Evolutionary conservation across 1,140 invertebrate genomes (phyloP).

Genomic region (Campoletis sonorensis): DNA sequence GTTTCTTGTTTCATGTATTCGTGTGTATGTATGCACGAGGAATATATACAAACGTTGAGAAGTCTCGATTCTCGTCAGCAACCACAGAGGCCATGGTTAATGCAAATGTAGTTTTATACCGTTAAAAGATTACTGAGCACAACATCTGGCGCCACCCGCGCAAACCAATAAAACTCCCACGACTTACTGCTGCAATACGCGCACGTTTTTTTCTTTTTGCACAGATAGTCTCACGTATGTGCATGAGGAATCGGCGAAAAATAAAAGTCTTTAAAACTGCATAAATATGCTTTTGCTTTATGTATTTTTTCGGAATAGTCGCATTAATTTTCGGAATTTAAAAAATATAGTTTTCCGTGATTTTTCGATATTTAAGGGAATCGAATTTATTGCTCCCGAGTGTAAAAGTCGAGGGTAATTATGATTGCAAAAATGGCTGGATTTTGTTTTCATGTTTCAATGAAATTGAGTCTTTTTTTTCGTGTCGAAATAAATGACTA

Average conservation of each 20-base stretch:
- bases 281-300: background rate
- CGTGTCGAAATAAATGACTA: too few relatives aligned
- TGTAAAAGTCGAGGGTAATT: too few relatives aligned
- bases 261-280: background rate
- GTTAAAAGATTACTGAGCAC: constrained; percentile 1
- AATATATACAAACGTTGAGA: background rate
- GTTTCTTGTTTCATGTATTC: background rate
- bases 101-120: background rate
- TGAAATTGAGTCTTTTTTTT: too few relatives aligned
- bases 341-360: too few relatives aligned
- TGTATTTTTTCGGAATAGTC: too few relatives aligned
- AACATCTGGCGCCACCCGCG: constrained; percentile 23
- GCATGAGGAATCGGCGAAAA: background rate
- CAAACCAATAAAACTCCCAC: constrained; percentile 18
- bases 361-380: too few relatives aligned
- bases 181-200: constrained; percentile 4
- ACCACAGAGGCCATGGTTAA: background rate
- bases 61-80: constrained; percentile 15
- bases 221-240: background rate
- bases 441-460: too few relatives aligned
- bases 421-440: too few relatives aligned
- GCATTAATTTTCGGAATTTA: too few relatives aligned
- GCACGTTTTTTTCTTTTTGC: background rate
- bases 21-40: background rate
- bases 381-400: too few relatives aligned